These are phyloP conservation scores for Ochlodes sylvanus DNA, from an alignment of 2,888 invertebrate genomes.

Conservation along the genomic window DNA sequence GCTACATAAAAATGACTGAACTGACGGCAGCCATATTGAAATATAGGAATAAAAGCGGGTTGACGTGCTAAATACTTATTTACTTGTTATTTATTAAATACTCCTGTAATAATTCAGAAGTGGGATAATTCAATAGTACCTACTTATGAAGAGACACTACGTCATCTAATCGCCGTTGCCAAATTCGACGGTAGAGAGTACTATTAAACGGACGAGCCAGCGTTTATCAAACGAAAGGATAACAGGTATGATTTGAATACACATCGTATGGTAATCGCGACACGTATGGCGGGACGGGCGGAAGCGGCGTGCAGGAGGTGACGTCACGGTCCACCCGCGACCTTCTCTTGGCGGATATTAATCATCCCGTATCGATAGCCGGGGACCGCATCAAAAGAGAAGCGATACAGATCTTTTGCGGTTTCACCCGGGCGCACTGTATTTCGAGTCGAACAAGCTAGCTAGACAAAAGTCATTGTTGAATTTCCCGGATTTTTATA, in stretches of 20 bases:
- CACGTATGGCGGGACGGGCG: constrained; percentile 57
- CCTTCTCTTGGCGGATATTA: constrained; percentile 81
- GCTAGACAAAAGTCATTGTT: no score
- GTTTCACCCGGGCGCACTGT: not conserved
- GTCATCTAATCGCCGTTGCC: not conserved
- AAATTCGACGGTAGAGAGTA: constrained; percentile 6
- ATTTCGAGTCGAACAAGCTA: no score
- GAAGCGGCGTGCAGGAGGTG: constrained; percentile 74
- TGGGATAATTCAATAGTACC: no score
- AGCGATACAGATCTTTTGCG: constrained; percentile 7
- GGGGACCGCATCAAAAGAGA: constrained; percentile 44
- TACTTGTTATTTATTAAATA: no score
- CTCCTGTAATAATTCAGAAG: no score
- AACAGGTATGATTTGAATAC: constrained; percentile 41
- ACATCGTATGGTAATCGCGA: constrained; percentile 39
- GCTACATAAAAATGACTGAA: no score
- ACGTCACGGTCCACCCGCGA: constrained; percentile 75
- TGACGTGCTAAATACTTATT: no score
- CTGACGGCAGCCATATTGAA: no score
- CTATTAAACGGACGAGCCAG: constrained; percentile 10
- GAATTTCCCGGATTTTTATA: no score
- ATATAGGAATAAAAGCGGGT: no score
- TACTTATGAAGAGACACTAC: no score
- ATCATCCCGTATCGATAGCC: constrained; percentile 70
- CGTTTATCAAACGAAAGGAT: constrained; percentile 38